Evolutionary conservation across 2,113 vertebrate species (phyloP), one percentile per base, ranked within the genome.

Genomic region (Panurus biarmicus): DNA sequence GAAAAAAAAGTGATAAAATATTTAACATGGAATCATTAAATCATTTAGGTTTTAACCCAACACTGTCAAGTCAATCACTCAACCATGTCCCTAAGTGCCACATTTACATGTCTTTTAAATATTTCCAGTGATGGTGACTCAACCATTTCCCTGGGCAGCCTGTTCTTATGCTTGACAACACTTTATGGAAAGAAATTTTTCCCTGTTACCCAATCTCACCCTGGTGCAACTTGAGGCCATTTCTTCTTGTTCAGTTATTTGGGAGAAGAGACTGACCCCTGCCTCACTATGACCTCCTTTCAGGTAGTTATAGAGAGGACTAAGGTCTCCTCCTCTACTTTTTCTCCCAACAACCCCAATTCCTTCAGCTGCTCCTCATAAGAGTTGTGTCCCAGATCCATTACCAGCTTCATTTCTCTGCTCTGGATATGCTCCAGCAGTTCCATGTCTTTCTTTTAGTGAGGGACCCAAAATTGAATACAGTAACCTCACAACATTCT

Each of bases 181-280:
- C 38, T 74, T 60, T 67, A 20, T 0, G 2, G 35, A 47, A 82
- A 35, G 61, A 35, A 40, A 22, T 61, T 51, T 58, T 45, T 73
- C 53, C 24, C 20, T 35, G 9, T 40, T 61, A 75, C 14, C 29
- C 19, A 26, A 9, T 40, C n/a, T 35, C 47, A 53, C 38, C 9
- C 9, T 31, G 29, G 7, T 54, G 14, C 29, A 61, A 18, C 21
- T 69, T 61, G 29, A 75, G 38, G 14, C 29, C 12, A 11, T 61
- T 69, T 40, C 7, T 53, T 75, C 54, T 31, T 54, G 20, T 74
- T 47, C 24, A 40, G 7, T 74, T 74, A 18, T 54, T 0, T 61
- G 17, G n/a, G 53, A 61, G 24, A 67, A 54, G 38, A 74, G 40
- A 13, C 45, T 0, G 0, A 29, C 5, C 5, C 9, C 47, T 6